phyloP scores from a whole-genome alignment of 2,888 invertebrate species.

The Clivina fossor region DNA sequence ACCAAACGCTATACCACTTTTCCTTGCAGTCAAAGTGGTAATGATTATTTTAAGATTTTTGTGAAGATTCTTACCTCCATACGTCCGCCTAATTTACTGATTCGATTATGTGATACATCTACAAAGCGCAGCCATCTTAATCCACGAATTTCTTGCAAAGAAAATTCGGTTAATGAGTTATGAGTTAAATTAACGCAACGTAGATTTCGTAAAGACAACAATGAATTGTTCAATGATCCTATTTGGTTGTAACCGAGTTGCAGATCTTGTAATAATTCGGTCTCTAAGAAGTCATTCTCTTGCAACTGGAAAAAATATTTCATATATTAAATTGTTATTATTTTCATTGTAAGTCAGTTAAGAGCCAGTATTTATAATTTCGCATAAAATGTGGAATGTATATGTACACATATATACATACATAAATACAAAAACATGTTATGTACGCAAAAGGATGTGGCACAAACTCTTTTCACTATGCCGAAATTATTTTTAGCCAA shows the following conservation, averaged over 20 bases:
- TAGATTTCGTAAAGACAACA: slow-evolving; percentile 68
- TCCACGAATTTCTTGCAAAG: slow-evolving; percentile 76
- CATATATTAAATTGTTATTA: slow-evolving; percentile 21
- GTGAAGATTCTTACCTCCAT: slow-evolving; percentile 58
- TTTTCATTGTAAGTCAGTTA: no score
- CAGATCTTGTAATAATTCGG: slow-evolving; percentile 68
- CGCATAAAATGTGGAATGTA: no score
- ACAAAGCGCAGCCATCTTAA: slow-evolving; percentile 69
- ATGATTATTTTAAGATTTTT: no score
- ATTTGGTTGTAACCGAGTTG: slow-evolving; percentile 74
- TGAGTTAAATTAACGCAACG: slow-evolving; percentile 73
- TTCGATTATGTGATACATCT: slow-evolving; percentile 76
- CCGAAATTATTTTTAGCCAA: no score
- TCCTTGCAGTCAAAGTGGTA: no score
- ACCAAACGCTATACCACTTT: no score
- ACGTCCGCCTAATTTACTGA: slow-evolving; percentile 65
- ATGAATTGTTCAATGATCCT: slow-evolving; percentile 70
- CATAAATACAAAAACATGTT: no score
- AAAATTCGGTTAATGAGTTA: slow-evolving; percentile 75
- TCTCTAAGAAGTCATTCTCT: slow-evolving; percentile 74
- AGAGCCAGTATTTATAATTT: no score
- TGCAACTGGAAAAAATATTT: slow-evolving; percentile 58
- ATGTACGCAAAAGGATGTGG: no score
- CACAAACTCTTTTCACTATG: no score
- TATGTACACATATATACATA: no score